Percentiles rank a stretch among this genome's conserved stretches.
phyloP scores from a whole-genome alignment of 2,888 invertebrate species.

The Pinctada fucata region DNA sequence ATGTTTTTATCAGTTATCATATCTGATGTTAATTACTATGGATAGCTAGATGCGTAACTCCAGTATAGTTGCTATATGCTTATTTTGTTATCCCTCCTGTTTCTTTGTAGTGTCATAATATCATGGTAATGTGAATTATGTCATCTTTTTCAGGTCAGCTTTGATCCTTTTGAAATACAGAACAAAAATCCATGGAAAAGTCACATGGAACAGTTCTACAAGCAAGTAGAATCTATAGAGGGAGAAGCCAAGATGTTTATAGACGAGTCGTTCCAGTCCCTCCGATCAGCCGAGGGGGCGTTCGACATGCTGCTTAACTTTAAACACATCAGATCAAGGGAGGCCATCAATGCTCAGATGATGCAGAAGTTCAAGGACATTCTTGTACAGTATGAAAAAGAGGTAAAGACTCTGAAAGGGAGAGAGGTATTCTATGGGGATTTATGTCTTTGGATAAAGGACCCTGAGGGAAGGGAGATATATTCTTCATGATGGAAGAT shows the following conservation, averaged over 20 bases:
- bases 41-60: too few relatives aligned
- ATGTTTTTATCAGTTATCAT: too few relatives aligned
- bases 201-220: constrained; percentile 85
- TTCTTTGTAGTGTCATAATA: too few relatives aligned
- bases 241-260: constrained; percentile 90
- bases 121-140: too few relatives aligned
- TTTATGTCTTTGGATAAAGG: too few relatives aligned
- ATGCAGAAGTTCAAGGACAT: constrained; percentile 90
- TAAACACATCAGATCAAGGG: constrained; percentile 86
- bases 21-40: too few relatives aligned
- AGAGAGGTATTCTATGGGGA: too few relatives aligned
- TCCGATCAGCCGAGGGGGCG: constrained; percentile 89
- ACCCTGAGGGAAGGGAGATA: too few relatives aligned
- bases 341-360: constrained; percentile 85
- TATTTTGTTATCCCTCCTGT: too few relatives aligned
- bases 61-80: too few relatives aligned
- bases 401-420: constrained; percentile 79
- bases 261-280: constrained; percentile 88
- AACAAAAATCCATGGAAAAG: constrained; percentile 92
- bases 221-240: constrained; percentile 86
- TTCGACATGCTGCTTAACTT: constrained; percentile 88
- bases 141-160: constrained; percentile 82
- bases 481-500: too few relatives aligned
- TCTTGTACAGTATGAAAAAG: constrained; percentile 89
- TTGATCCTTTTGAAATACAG: constrained; percentile 88